Percentiles rank a stretch among this genome's conserved stretches.
These are phyloP conservation scores for Hylaea fasciaria DNA, from an alignment of 2,888 invertebrate species.

Conservation along the genomic window DNA sequence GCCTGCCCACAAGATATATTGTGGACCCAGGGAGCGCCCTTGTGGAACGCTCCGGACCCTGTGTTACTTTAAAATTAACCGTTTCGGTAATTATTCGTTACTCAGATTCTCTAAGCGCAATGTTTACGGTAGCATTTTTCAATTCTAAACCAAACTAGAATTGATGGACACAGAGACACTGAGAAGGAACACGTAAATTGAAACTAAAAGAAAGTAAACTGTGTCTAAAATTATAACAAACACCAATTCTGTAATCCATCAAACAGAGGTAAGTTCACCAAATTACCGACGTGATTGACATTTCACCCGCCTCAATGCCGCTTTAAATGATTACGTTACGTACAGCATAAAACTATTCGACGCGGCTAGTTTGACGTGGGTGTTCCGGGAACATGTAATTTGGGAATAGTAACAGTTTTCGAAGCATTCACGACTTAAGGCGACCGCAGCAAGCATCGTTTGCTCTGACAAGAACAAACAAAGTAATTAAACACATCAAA, in stretches of 20 bases:
- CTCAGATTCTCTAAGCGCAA: slow-evolving; percentile 42
- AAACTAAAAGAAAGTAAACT: neutral
- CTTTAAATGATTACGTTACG: slow-evolving; percentile 76
- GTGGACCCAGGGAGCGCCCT: slow-evolving; percentile 78
- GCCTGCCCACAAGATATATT: slow-evolving; percentile 84
- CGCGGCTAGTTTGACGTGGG: slow-evolving; percentile 78
- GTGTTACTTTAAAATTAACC: slow-evolving; percentile 78
- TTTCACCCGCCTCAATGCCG: slow-evolving; percentile 41
- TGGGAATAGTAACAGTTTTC: slow-evolving; percentile 78
- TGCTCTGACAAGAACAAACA: slow-evolving; percentile 79
- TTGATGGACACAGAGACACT: no score
- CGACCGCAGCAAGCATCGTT: slow-evolving; percentile 76
- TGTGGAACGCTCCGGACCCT: slow-evolving; percentile 67
- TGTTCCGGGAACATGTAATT: slow-evolving; percentile 81
- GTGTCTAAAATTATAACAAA: neutral
- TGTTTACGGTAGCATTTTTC: slow-evolving; percentile 30
- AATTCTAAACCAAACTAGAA: no score
- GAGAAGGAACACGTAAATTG: no score
- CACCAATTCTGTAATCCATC: slow-evolving; percentile 15
- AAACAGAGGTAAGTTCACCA: slow-evolving; percentile 18
- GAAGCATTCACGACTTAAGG: slow-evolving; percentile 77
- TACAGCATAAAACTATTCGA: slow-evolving; percentile 72
- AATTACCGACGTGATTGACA: slow-evolving; percentile 52
- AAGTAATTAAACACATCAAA: slow-evolving; percentile 85
- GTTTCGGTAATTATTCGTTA: slow-evolving; percentile 63